phyloP scores from a whole-genome alignment of 35 echinoderm and acorn worm species.

The Heliocidaris tuberculata region DNA sequence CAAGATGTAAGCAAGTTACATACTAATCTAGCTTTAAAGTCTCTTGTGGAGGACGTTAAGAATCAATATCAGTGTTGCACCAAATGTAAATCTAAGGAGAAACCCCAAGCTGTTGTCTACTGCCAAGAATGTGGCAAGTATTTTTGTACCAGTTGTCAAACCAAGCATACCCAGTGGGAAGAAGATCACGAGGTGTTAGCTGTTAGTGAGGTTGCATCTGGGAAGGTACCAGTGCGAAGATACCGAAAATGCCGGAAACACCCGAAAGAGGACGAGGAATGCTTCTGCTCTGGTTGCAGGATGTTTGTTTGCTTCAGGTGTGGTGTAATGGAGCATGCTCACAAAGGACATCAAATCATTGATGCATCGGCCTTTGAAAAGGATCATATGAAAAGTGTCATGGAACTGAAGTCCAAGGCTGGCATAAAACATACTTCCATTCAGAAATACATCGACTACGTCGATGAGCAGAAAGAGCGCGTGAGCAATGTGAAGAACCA shows the following conservation, averaged over 20 bases:
- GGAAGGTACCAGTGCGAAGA: background rate
- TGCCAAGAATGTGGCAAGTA: constrained; percentile 7
- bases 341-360: background rate
- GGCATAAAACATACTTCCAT: background rate
- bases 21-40: background rate
- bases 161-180: background rate
- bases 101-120: background rate
- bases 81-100: background rate
- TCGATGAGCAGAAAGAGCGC: background rate
- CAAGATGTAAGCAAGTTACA: background rate
- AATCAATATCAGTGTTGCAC: background rate
- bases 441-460: background rate
- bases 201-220: background rate
- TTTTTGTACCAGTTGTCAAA: background rate
- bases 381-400: background rate
- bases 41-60: background rate
- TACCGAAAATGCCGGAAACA: constrained; percentile 12
- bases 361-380: background rate
- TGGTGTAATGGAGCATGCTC: background rate
- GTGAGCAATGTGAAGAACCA: background rate
- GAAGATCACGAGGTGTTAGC: background rate
- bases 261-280: background rate
- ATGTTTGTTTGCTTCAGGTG: constrained; percentile 1
- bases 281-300: background rate
- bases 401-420: background rate